Percentiles rank a stretch among this genome's conserved stretches.
phyloP scores from a whole-genome alignment of 2,113 vertebrate genomes.

The Barbus barbus region DNA sequence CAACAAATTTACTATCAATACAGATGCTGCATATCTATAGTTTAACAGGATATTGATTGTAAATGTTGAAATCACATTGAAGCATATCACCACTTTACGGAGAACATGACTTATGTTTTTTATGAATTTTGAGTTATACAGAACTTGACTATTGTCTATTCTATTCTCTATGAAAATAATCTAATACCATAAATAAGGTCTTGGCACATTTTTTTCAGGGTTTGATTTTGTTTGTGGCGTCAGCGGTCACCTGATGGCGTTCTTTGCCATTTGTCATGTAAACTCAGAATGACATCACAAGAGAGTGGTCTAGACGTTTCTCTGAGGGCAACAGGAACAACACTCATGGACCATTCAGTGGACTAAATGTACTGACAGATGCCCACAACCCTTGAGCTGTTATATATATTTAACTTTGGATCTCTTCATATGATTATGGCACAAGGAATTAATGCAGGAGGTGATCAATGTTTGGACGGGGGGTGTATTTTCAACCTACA shows the following conservation, averaged over 20 bases:
- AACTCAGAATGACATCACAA: slow-evolving; percentile 20
- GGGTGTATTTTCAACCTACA: neutral
- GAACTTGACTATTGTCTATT: too few species aligned
- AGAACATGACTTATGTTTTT: too few species aligned
- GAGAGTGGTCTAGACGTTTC: neutral
- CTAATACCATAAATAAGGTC: too few species aligned
- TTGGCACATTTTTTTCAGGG: neutral
- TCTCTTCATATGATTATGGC: neutral
- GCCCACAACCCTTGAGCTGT: neutral
- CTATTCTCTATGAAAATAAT: too few species aligned
- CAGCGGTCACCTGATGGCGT: slow-evolving; percentile 12
- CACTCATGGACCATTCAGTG: neutral
- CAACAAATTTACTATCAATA: too few species aligned
- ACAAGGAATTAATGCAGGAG: neutral
- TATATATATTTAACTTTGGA: neutral
- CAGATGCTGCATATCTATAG: too few species aligned
- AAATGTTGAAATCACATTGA: neutral
- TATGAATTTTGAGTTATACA: too few species aligned
- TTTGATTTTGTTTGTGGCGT: neutral
- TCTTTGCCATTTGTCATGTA: slow-evolving; percentile 38
- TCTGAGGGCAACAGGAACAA: neutral
- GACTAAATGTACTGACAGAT: neutral
- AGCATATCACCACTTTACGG: too few species aligned
- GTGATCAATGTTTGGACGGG: neutral
- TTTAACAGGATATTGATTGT: neutral